These are phyloP conservation scores for Sphecodes monilicornis DNA, from an alignment of 2,888 invertebrate species.

Conservation along the genomic window DNA sequence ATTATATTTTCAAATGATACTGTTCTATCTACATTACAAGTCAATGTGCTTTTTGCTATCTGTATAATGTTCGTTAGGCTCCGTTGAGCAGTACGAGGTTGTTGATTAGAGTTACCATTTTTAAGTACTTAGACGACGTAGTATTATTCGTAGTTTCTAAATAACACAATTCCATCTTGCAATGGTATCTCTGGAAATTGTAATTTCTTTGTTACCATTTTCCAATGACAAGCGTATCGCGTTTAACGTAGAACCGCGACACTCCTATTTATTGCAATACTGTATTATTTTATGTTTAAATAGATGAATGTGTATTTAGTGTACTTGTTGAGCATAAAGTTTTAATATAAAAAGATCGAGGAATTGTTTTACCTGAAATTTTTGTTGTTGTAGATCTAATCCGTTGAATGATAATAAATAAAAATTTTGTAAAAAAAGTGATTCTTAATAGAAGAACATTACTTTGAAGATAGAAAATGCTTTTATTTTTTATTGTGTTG, in stretches of 20 bases:
- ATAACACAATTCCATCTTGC: conserved; percentile 1
- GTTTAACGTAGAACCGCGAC: conserved; percentile 87
- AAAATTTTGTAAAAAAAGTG: not conserved
- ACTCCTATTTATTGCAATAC: conserved; percentile 87
- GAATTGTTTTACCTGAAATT: not conserved
- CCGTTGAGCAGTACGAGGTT: conserved; percentile 59
- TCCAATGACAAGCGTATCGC: conserved; percentile 27
- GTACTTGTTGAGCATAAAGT: conserved; percentile 65
- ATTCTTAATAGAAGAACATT: not conserved
- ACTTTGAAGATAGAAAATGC: not conserved
- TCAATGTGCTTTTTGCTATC: conserved; percentile 52
- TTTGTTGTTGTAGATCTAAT: conserved; percentile 20
- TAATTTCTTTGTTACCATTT: conserved; percentile 40
- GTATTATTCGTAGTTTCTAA: conserved; percentile 64
- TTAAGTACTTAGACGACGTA: conserved; percentile 67
- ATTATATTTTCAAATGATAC: conserved; percentile 44
- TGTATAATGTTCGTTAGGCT: conserved; percentile 56
- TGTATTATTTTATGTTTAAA: conserved; percentile 86
- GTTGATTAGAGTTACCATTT: conserved; percentile 67
- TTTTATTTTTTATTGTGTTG: not conserved
- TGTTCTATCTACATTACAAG: conserved; percentile 35
- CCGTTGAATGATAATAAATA: conserved; percentile 4
- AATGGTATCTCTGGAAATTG: conserved; percentile 41
- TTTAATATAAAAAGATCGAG: conserved; percentile 62
- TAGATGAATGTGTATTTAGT: conserved; percentile 55